phyloP scores from a whole-genome alignment of 1,140 invertebrate species.

The Saxidomus purpurata region DNA sequence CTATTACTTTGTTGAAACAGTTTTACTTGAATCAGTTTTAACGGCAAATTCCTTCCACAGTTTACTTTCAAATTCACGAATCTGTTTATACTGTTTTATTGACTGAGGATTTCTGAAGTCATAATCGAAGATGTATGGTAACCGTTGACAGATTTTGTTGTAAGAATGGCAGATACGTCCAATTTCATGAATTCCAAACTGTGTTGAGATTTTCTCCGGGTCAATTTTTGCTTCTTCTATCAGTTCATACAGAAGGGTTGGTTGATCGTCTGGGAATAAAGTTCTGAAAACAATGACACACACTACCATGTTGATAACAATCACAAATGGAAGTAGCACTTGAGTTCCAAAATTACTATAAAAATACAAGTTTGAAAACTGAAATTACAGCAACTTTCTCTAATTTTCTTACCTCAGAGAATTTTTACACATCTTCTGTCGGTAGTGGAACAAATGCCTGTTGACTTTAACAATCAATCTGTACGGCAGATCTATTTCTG shows the following conservation, averaged over 20 bases:
- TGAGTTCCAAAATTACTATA: not conserved
- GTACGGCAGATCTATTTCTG: conserved; percentile 93
- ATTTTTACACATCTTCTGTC: conserved; percentile 93
- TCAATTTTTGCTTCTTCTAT: conserved; percentile 92
- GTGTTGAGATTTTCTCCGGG: conserved; percentile 89
- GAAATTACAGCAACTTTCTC: no score
- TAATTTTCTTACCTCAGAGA: conserved; percentile 88
- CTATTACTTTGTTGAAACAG: no score
- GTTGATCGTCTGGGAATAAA: conserved; percentile 92
- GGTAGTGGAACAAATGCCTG: conserved; percentile 94
- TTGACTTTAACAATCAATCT: conserved; percentile 96
- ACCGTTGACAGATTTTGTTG: conserved; percentile 89
- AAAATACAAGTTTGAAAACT: not conserved
- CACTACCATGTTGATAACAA: not conserved
- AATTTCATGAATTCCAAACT: conserved; percentile 91
- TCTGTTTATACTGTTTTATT: conserved; percentile 36
- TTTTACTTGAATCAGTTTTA: no score
- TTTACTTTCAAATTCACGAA: not conserved
- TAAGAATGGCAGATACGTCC: conserved; percentile 93
- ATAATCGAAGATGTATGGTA: conserved; percentile 91
- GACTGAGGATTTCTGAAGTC: conserved; percentile 85
- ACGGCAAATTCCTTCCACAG: no score
- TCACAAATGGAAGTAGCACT: not conserved
- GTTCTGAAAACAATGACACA: conserved; percentile 87
- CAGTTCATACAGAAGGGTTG: conserved; percentile 90